Evolutionary conservation across 2,888 invertebrate genomes (phyloP).

Genomic region (Liodrosophila aerea): DNA sequence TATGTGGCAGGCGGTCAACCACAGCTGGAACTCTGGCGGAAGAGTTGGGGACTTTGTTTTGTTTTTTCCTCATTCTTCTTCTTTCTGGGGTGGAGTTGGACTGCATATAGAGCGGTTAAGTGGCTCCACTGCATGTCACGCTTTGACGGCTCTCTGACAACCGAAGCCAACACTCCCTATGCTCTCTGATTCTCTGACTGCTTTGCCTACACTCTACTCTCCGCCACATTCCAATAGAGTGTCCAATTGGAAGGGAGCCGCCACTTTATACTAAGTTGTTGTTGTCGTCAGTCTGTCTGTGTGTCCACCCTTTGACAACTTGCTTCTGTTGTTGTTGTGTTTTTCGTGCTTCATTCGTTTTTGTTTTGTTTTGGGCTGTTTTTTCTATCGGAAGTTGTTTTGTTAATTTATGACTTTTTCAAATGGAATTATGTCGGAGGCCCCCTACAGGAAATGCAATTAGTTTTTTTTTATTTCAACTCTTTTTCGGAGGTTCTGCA

Average conservation of each 20-base stretch:
- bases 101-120: slow-evolving; percentile 34
- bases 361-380: slow-evolving; percentile 45
- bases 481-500: slow-evolving; percentile 39
- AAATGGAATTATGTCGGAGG: slow-evolving; percentile 55
- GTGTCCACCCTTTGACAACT: slow-evolving; percentile 57
- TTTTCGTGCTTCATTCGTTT: slow-evolving; percentile 56
- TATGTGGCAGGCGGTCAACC: slow-evolving; percentile 64
- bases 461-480: slow-evolving; percentile 52
- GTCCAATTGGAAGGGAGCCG: slow-evolving; percentile 35
- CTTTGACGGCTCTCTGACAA: slow-evolving; percentile 52
- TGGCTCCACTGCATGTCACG: slow-evolving; percentile 54
- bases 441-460: slow-evolving; percentile 71
- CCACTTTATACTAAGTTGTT: slow-evolving; percentile 21
- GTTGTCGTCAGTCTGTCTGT: slow-evolving; percentile 11
- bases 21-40: slow-evolving; percentile 30
- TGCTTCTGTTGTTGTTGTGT: slow-evolving; percentile 39
- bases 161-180: slow-evolving; percentile 18
- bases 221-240: slow-evolving; percentile 21
- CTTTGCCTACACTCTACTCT: too few species aligned
- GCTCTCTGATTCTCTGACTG: too few species aligned
- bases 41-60: slow-evolving; percentile 6
- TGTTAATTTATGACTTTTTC: slow-evolving; percentile 70
- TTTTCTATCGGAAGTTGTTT: slow-evolving; percentile 73
- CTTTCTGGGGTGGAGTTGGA: slow-evolving; percentile 11
- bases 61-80: not conserved